Evolutionary conservation across 2,888 invertebrate species (phyloP), one percentile per base, ranked within the genome.

Genomic region (Parnassius apollo): DNA sequence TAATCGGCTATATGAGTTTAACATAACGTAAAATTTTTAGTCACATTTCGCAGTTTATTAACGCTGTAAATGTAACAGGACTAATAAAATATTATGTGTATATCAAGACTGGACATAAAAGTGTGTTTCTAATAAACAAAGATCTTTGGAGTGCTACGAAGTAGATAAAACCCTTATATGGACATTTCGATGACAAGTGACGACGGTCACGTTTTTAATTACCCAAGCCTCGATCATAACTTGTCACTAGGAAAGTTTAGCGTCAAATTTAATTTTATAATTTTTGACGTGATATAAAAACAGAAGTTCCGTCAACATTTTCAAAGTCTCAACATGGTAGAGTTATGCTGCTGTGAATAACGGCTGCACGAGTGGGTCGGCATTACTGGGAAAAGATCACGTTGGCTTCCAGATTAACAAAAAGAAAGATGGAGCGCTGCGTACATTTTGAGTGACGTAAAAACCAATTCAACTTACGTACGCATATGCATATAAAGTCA

Each of bases 141-240:
- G 77, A 78, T 74, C 76, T 78, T 78, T 66, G 70, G 70, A 72
- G 82, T 86, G 88, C 79, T 72, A 75, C 70, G 75, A 73, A 81
- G 86, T 83, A 88, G 89, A 90, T 90, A 90, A 88, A 86, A 88
- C 86, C 88, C 83, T 83, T 84, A 83, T 84, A 83, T 78, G 82
- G 81, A 80, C 73, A 72, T 69, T 71, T 68, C 71, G 81, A 72
- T 80, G 88, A 88, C 89, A 89, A 87, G 82, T 91, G 90, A 91
- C 87, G 88, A 90, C 89, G 91, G 90, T 91, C 89, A 86, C 86
- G 88, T 88, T 90, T 91, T 91, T 91, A 91, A 91, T 91, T 90
- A 91, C 88, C 81, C 79, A 72, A 73, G 80, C 71, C 81, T 86
- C 85, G 84, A 88, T 85, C 82, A 85, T 86, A 82, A 85, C 83